Evolutionary conservation across 2,888 invertebrate genomes (phyloP).

Genomic region (Apotomis betuletana): DNA sequence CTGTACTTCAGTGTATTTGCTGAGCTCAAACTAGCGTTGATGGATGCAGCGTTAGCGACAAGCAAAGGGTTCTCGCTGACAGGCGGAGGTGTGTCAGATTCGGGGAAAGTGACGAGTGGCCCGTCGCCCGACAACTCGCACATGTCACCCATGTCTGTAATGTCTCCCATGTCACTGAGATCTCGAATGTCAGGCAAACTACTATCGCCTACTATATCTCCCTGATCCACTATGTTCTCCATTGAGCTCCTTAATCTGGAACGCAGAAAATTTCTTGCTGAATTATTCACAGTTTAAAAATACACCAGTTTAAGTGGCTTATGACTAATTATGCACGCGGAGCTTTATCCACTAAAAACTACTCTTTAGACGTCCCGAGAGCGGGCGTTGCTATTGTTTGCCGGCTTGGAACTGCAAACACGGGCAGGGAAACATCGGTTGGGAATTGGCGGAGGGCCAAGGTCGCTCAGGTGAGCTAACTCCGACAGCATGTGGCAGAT

Average conservation of each 20-base stretch:
- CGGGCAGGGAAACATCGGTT: conserved; percentile 70
- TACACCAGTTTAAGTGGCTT: neutral
- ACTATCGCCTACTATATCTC: conserved; percentile 73
- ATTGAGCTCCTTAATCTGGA: conserved; percentile 88
- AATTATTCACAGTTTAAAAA: conserved; percentile 23
- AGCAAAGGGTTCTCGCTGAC: conserved; percentile 74
- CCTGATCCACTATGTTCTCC: conserved; percentile 90
- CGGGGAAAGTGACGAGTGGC: conserved; percentile 92
- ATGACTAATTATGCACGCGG: conserved; percentile 29
- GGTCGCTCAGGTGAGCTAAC: conserved; percentile 80
- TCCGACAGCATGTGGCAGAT: conserved; percentile 55
- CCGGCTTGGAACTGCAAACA: conserved; percentile 78
- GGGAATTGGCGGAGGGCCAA: conserved; percentile 78
- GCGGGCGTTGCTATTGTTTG: conserved; percentile 78
- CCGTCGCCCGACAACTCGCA: conserved; percentile 79
- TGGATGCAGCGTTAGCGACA: conserved; percentile 71
- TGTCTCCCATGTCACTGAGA: conserved; percentile 76
- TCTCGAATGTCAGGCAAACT: conserved; percentile 78
- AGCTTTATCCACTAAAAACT: conserved; percentile 26
- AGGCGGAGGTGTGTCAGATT: conserved; percentile 88
- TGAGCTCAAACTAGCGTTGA: conserved; percentile 61
- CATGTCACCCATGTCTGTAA: conserved; percentile 80
- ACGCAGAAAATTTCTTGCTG: conserved; percentile 30
- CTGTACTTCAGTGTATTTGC: conserved; percentile 92
- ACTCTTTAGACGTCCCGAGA: conserved; percentile 49